Percentiles rank a stretch among this genome's conserved stretches.
Conservation (phyloP, 2,797 vertebrate species). For the Micrastur ruficollis region DNA sequence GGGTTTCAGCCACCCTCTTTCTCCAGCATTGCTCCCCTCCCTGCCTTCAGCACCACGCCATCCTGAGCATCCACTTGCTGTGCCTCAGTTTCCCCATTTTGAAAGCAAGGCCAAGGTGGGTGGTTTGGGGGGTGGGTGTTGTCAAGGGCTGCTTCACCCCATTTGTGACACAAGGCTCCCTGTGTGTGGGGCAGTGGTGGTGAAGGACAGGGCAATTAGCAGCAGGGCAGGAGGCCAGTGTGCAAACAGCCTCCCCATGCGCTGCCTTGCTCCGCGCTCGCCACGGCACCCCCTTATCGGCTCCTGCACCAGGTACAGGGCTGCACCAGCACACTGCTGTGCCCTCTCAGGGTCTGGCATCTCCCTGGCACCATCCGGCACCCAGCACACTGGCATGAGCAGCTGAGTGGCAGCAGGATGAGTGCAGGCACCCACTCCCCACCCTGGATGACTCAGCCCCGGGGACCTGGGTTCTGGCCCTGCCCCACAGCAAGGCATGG, state of each 20-base stretch:
- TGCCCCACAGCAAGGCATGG: rapidly evolving
- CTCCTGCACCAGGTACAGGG: not conserved
- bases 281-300: not conserved
- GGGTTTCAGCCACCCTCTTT: not conserved
- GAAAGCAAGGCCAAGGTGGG: rapidly evolving
- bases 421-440: rapidly evolving
- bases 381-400: not conserved
- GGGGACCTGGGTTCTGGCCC: not conserved
- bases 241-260: not conserved
- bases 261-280: rapidly evolving
- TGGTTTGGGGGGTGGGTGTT: not conserved
- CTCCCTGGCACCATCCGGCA: not conserved
- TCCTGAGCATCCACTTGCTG: rapidly evolving
- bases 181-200: rapidly evolving
- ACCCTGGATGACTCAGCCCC: not conserved
- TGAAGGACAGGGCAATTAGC: not conserved
- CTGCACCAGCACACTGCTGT: rapidly evolving
- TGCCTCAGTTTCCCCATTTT: not conserved
- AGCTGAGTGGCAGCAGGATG: rapidly evolving
- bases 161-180: not conserved
- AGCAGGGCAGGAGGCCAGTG: not conserved
- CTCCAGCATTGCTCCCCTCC: rapidly evolving
- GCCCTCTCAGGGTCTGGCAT: not conserved
- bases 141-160: not conserved
- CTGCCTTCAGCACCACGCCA: not conserved